Base-by-base conservation (phyloP, 2,888 invertebrate species). In the Drosophila monieri region DNA sequence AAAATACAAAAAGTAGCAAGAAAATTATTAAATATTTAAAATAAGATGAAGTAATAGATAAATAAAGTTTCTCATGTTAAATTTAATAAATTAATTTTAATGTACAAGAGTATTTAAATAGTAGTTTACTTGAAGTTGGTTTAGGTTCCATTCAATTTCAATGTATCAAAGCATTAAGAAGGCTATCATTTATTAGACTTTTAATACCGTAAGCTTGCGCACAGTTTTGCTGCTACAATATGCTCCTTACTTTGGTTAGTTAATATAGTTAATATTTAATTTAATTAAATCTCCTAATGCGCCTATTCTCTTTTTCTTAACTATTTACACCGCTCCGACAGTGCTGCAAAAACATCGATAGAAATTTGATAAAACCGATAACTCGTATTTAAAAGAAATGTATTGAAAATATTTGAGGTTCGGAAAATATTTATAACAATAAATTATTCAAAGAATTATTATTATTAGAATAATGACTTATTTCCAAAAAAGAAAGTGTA, bases 271-370 rank as follows among this genome's bases (percentile, higher is more conserved):
- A 18, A 41, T 9, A 18, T 41, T 41, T 41, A n/a, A 41, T 41
- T 39, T n/a, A n/a, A n/a, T n/a, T n/a, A n/a, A n/a, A n/a, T 39
- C 9, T 15, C 39, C 39, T 15, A 39, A 39, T 41, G 18, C 39
- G 39, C 39, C 39, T 39, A 9, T 9, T 41, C 10, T 41, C 9
- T 18, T 10, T 41, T 41, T 15, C 18, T 8, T 18, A 41, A 41
- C 15, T 18, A 18, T 41, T 8, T 8, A 18, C 14, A 15, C 3
- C 3, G 39, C 39, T 15, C 39, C 6, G 6, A 5, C 15, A 10
- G 39, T 39, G 39, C 14, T 39, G 39, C 15, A 39, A 39, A 15
- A 15, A 39, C 15, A 35, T 35, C 8, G 18, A 41, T 41, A 41
- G 10, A 18, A 41, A 18, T 18, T 41, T 8, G 41, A 15, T 41